Base-by-base conservation (phyloP, 2,888 invertebrate genomes). In the Acleris holmiana region DNA sequence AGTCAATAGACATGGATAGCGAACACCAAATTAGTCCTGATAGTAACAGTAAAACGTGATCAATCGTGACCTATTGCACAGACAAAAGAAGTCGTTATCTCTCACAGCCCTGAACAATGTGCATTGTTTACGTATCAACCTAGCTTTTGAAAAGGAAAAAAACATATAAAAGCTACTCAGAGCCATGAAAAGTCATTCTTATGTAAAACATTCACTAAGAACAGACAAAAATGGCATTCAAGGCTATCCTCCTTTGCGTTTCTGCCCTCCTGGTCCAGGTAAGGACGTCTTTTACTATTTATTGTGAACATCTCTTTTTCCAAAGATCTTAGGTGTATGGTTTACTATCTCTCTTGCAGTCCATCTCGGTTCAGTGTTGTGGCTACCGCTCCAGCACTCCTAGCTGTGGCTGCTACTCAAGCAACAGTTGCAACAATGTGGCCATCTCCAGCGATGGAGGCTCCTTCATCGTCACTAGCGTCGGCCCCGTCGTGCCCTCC, bases 401-500 rank as follows among this genome's bases (percentile, higher is more conserved):
- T 13, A 47, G 19, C 29, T 58, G 63, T 57, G 18, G 50, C 50
- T 54, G 40, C 47, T 41, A 21, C 47, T 29, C 13, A 54, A 5
- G 1, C 4, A 17, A 15, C 35, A 1, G 35, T 4, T 10, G 35
- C 25, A 18, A 35, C 8, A 19, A n/a, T 15, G 13, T 18, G 0
- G 3, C 40, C 2, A 40, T 54, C 40, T 21, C 54, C 65, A 65
- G 29, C 54, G 60, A 49, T 35, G 62, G 62, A 40, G 67, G 64
- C 18, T 48, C 25, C 15, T 35, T 67, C 6, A 29, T 67, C 4
- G 75, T 75, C 6, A 66, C 71, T 54, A 75, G 74, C 68, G 67
- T 69, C 21, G 73, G 79, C 3, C 68, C 78, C 2, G 73, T 77
- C 29, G 63, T 76, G 0, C 82, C 85, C 0, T 74, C 73, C 0